Evolutionary conservation across 2,888 invertebrate species (phyloP), one percentile per base, ranked within the genome.

Genomic region (Drosophila trichaetosa): DNA sequence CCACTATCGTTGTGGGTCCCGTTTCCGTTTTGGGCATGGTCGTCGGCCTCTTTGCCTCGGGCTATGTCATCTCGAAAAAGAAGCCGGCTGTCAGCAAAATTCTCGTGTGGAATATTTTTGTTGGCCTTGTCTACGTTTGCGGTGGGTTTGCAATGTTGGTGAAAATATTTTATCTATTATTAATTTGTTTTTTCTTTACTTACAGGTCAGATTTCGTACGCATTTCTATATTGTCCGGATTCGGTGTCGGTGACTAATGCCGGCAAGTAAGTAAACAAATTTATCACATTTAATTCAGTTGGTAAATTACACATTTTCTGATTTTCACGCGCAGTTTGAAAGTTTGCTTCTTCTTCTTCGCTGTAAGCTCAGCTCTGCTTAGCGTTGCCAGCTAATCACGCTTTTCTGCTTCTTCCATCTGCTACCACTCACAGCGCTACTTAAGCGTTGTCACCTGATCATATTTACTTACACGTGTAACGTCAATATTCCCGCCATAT

Each of bases 1-100:
- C 96, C 21, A 96, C 95, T 24, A 94, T 96, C 72, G 93, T 96
- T 69, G 94, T 96, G 78, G 97, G 95, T 33, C 95, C 95, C 0
- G 90, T 94, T 1, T 94, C 94, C 0, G 92, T 95, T 61, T 80
- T 94, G 36, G 95, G 95, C 58, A 95, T 95, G 94, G 94, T 95
- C 0, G 82, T 94, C 18, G 95, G 95, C 18, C 94, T 95, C 54
- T 88, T 95, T 64, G 82, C 94, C 5, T 95, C 95, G 5, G 95
- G 96, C 13, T 90, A 94, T 60, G 86, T 95, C 4, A 94, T 96
- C 51, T 94, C 95, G n/a, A 95, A 94, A 89, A 94, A 93, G 75
- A 94, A 94, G 76, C 95, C 95, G 4, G 87, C 93, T 4, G 94
- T 95, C 0, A 93, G 94, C 71, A 94, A 94, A 52, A 93, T 95